phyloP scores from a whole-genome alignment of 2,888 invertebrate genomes.

The Gortyna flavago region DNA sequence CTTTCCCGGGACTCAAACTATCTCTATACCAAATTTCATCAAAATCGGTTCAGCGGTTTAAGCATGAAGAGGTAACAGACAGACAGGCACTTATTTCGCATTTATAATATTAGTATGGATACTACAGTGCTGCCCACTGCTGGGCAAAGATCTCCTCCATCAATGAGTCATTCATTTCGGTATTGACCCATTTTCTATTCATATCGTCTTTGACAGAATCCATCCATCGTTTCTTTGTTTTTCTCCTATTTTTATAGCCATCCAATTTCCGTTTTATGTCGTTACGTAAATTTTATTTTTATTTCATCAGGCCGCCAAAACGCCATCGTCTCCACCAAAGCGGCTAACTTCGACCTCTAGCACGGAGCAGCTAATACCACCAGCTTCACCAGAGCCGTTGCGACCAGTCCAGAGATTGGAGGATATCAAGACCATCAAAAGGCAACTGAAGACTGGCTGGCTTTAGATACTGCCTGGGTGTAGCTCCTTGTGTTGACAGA shows the following conservation, averaged over 20 bases:
- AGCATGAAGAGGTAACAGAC: no score
- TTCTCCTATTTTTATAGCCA: background rate
- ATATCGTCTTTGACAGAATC: background rate
- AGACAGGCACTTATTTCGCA: no score
- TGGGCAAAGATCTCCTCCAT: no score
- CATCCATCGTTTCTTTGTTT: background rate
- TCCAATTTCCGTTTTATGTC: background rate
- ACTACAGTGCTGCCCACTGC: no score
- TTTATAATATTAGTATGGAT: no score
- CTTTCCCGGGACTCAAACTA: no score
- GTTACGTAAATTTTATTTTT: background rate
- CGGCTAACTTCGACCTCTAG: constrained; percentile 84
- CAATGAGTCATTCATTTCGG: no score
- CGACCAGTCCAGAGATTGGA: constrained; percentile 85
- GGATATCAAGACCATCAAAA: constrained; percentile 89
- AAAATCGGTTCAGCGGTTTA: no score
- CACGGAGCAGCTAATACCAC: constrained; percentile 88
- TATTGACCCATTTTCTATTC: no score
- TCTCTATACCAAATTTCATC: no score
- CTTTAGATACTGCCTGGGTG: constrained; percentile 75
- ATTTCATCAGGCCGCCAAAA: constrained; percentile 62
- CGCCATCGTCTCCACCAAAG: constrained; percentile 75
- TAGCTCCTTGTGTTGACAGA: background rate
- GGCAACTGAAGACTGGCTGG: constrained; percentile 91
- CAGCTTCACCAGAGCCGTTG: constrained; percentile 82